These are phyloP conservation scores for Cebuella pygmaea DNA, from an alignment of 2,797 vertebrate genomes.

Conservation along the genomic window DNA sequence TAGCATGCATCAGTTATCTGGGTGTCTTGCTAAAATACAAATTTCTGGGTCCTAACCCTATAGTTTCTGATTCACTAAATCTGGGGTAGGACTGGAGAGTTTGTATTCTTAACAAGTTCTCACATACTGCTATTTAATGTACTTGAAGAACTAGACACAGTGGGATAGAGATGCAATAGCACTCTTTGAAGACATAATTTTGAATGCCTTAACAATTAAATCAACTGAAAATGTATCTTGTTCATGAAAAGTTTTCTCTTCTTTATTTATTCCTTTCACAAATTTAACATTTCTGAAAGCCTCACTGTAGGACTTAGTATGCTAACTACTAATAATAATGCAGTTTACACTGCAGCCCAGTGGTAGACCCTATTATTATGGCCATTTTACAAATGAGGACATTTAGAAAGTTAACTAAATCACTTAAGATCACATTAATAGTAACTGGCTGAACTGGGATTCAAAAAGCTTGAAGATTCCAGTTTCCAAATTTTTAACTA, in stretches of 20 bases:
- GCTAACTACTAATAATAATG: neutral
- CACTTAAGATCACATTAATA: neutral
- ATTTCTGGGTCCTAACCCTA: neutral
- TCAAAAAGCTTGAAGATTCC: neutral
- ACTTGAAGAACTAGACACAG: neutral
- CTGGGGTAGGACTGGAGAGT: neutral
- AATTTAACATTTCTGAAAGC: neutral
- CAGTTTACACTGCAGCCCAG: neutral
- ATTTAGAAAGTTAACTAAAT: conserved; percentile 22
- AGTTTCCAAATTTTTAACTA: neutral
- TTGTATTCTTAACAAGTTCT: neutral
- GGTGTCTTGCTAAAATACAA: neutral
- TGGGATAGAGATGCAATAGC: neutral
- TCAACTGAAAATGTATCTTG: neutral
- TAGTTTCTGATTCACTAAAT: neutral
- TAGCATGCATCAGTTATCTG: neutral
- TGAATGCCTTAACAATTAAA: neutral
- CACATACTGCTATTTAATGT: neutral
- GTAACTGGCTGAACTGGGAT: neutral
- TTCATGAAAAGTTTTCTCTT: neutral
- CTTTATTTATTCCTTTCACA: neutral
- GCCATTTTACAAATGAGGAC: neutral
- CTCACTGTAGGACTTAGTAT: neutral
- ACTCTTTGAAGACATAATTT: neutral
- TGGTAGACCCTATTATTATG: neutral